These are phyloP conservation scores for Dynastes grantii DNA, from an alignment of 2,888 invertebrate genomes.

Conservation along the genomic window DNA sequence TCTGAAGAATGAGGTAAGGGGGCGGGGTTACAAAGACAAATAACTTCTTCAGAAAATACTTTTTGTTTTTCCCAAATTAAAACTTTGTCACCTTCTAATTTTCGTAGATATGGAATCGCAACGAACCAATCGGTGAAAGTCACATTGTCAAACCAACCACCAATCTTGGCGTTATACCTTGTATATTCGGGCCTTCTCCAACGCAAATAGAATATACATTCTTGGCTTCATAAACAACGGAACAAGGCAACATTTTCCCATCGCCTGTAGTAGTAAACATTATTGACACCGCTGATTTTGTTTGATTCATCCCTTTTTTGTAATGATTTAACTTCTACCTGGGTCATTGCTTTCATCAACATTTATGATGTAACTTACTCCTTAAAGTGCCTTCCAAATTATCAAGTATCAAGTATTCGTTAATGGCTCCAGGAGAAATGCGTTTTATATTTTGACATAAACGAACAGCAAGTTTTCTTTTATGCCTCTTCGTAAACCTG, in stretches of 20 bases:
- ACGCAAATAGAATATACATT: slow-evolving; percentile 2
- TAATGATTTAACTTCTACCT: neutral
- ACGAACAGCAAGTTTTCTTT: neutral
- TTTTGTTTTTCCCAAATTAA: no score
- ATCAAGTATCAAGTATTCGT: neutral
- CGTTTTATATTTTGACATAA: slow-evolving; percentile 10
- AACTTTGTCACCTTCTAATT: neutral
- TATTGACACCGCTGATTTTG: neutral
- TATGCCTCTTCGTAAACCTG: neutral
- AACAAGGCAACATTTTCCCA: slow-evolving; percentile 7
- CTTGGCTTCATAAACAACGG: slow-evolving; percentile 8
- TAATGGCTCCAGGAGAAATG: neutral
- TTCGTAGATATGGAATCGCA: neutral
- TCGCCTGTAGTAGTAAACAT: neutral
- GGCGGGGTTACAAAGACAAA: no score
- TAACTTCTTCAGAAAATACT: no score
- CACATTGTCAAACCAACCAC: neutral
- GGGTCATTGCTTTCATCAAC: neutral
- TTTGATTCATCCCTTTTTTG: slow-evolving; percentile 5
- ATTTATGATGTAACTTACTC: neutral
- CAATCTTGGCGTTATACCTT: neutral
- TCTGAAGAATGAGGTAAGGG: no score
- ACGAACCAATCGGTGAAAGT: neutral
- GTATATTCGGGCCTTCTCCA: neutral
- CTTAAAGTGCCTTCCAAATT: neutral